Percentiles rank a stretch among this genome's conserved stretches.
Conservation (phyloP, 2,797 vertebrate species). For the Neomorphus geoffroyi region DNA sequence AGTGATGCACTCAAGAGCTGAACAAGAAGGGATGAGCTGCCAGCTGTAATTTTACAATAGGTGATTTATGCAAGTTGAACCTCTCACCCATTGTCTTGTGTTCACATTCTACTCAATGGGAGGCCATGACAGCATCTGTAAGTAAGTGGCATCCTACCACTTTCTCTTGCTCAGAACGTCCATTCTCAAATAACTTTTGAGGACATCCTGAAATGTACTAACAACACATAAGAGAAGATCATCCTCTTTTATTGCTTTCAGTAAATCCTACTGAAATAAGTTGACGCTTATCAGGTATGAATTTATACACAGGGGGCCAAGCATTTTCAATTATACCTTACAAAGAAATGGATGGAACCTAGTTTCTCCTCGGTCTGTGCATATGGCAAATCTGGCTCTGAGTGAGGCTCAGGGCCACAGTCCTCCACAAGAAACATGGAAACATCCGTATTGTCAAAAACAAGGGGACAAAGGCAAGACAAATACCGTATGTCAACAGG, state of each 20-base stretch:
- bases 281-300: neutral
- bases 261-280: neutral
- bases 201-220: neutral
- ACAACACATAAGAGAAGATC: neutral
- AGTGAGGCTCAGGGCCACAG: neutral
- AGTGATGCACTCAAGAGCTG: neutral
- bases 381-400: neutral
- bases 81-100: neutral
- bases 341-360: neutral
- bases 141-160: neutral
- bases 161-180: neutral
- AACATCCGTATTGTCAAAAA: neutral
- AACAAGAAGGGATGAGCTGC: neutral
- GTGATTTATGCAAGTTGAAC: neutral
- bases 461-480: neutral
- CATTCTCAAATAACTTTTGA: neutral
- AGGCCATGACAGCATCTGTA: neutral
- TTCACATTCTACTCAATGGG: neutral
- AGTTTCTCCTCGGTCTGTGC: neutral
- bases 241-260: neutral
- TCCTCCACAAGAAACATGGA: neutral
- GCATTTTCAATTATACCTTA: neutral
- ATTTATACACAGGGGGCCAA: neutral
- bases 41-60: neutral
- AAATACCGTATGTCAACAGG: rapidly evolving